These are phyloP conservation scores for Myoxocephalus aenaeus DNA, from an alignment of 2,797 vertebrate species.

Conservation along the genomic window DNA sequence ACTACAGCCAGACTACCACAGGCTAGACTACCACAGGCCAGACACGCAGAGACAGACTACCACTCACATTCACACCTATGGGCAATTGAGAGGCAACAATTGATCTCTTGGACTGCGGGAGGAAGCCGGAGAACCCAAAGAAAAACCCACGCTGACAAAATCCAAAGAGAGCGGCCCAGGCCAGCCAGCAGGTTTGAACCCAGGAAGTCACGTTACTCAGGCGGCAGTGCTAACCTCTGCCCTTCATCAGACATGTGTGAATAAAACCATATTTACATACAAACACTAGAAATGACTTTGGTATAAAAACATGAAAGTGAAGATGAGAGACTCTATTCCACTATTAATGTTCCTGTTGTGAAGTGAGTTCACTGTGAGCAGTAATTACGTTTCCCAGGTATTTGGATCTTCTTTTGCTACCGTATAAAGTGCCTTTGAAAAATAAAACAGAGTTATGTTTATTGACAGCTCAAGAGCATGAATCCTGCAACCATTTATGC, in stretches of 20 bases:
- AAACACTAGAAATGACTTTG: background rate
- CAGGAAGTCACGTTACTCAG: background rate
- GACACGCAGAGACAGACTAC: background rate
- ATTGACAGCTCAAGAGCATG: background rate
- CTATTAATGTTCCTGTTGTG: background rate
- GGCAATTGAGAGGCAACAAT: background rate
- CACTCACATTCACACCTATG: background rate
- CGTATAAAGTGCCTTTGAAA: background rate
- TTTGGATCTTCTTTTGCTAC: background rate
- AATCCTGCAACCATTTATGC: background rate
- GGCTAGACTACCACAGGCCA: background rate
- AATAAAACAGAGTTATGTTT: background rate
- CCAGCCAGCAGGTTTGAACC: background rate
- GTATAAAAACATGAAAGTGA: background rate
- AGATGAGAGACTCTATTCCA: background rate
- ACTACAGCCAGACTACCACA: too few species aligned
- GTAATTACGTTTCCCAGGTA: slow-evolving; percentile 17
- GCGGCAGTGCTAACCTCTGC: background rate
- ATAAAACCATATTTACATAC: background rate
- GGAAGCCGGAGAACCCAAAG: background rate
- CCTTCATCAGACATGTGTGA: background rate
- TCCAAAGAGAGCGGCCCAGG: background rate
- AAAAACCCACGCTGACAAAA: too few species aligned
- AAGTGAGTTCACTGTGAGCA: slow-evolving; percentile 6
- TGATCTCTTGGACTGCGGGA: background rate